These are phyloP conservation scores for Thalassarche chlororhynchos DNA, from an alignment of 2,113 vertebrate genomes.

Conservation along the genomic window DNA sequence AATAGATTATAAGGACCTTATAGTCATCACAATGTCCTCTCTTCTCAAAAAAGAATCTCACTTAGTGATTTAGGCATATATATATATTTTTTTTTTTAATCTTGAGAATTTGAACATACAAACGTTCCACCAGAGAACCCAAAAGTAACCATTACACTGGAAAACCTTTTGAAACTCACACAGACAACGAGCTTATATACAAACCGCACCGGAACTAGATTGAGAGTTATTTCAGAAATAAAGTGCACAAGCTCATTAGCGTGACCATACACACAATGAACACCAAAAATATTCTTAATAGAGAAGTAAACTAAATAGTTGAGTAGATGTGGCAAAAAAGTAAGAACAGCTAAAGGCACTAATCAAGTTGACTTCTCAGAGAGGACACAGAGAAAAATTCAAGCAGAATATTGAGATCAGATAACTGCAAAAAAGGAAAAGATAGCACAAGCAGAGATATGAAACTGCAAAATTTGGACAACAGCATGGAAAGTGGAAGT, in stretches of 20 bases:
- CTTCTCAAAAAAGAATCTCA: background rate
- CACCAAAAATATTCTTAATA: background rate
- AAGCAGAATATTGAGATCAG: background rate
- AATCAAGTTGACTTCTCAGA: background rate
- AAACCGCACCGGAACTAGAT: accelerated
- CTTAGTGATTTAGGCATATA: background rate
- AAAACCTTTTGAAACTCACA: background rate
- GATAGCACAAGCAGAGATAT: background rate
- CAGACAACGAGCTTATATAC: background rate
- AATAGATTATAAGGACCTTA: background rate
- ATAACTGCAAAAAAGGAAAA: background rate
- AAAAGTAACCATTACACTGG: background rate
- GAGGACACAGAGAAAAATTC: background rate
- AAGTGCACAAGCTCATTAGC: background rate
- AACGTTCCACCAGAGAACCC: background rate
- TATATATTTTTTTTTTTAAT: too few species aligned
- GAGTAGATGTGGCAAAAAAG: background rate
- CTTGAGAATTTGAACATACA: background rate
- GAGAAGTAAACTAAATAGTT: background rate
- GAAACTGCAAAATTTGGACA: background rate
- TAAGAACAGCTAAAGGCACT: background rate
- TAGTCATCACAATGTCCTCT: background rate
- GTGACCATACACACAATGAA: background rate
- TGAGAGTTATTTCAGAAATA: background rate
- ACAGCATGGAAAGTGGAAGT: background rate